A percentile compares a stretch with the other conserved stretches of the same genome.
Evolutionary conservation across 2,797 vertebrate genomes (phyloP).

Genomic region (Ctenopoma kingsleyae): DNA sequence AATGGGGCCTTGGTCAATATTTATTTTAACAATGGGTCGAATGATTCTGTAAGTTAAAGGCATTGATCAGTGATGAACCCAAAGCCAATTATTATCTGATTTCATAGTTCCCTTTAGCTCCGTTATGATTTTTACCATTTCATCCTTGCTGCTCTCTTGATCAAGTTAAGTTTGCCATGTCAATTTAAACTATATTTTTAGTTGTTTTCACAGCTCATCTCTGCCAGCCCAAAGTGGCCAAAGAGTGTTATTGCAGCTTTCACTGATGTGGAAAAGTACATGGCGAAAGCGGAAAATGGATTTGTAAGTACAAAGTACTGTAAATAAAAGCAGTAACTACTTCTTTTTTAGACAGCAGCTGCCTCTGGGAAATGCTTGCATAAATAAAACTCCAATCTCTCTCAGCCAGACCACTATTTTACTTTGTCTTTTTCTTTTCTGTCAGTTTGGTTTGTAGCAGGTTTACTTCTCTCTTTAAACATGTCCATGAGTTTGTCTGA

Average conservation of each 20-base stretch:
- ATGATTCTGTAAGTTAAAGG: too few relatives aligned
- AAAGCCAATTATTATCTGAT: neutral
- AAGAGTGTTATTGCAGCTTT: neutral
- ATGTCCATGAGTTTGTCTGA: constrained; percentile 23
- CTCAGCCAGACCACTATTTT: constrained; percentile 13
- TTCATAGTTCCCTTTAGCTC: neutral
- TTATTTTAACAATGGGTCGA: too few relatives aligned
- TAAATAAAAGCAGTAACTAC: constrained; percentile 13
- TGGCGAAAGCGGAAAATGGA: neutral
- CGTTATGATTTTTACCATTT: neutral
- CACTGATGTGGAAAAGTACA: neutral
- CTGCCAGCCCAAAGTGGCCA: neutral
- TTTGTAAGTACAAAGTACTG: neutral
- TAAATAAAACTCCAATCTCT: constrained; percentile 27
- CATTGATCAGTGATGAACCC: neutral
- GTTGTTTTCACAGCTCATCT: neutral
- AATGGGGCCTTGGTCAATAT: too few relatives aligned
- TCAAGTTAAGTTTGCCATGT: neutral
- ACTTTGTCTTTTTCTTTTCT: constrained; percentile 18
- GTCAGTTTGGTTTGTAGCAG: constrained; percentile 33
- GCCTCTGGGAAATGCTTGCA: constrained; percentile 48
- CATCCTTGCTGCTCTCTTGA: too few relatives aligned
- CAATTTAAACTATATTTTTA: neutral
- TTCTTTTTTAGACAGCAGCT: constrained; percentile 35
- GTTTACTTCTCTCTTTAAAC: constrained; percentile 35